Evolutionary conservation across 2,113 vertebrate genomes (phyloP), one percentile per base, ranked within the genome.

Genomic region (Clarias macrocephalus): DNA sequence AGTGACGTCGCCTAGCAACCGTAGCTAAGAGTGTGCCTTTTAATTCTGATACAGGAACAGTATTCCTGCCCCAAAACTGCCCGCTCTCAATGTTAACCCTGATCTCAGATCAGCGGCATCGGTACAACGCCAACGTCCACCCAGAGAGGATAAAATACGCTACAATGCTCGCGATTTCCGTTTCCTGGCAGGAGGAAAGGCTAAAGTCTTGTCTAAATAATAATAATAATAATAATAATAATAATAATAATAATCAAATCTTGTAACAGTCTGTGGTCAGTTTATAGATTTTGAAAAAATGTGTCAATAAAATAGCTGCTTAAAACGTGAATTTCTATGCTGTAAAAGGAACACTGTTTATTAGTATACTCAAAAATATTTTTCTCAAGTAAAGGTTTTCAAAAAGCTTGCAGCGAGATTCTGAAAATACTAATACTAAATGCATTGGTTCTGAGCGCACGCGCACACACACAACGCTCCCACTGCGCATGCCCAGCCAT

Each of bases 21-120:
- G 18, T 37, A 19, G 19, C 7, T 3, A 7, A 7, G 7, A 1
- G 0, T 10, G 30, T 9, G 12, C 7, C 21, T 19, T 80, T 57
- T 3, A n/a, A 83, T 5, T 60, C 83, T 75, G 83, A 48, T 75
- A 1, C 33, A 62, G 30, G 83, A 84, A 42, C 83, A 75, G 83
- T 2, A 42, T 42, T n/a, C 65, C 13, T 2, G 3, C 42, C 42
- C 48, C 2, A 18, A 3, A 28, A 7, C 16, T 52, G 9, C 13
- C 9, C 13, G 2, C 28, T 15, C 11, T 18, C 9, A 9, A 54
- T 56, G 28, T 30, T 48, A 83, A 10, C 21, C 16, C 65, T 70
- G 82, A 33, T 70, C 48, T 33, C 63, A 70, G 82, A 70, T 70
- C 82, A 33, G 62, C 33, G 2, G 25, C 48, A n/a, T 28, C 16